Evolutionary conservation across 1,140 invertebrate genomes (phyloP).

Genomic region (Panagrolaimus sp.): DNA sequence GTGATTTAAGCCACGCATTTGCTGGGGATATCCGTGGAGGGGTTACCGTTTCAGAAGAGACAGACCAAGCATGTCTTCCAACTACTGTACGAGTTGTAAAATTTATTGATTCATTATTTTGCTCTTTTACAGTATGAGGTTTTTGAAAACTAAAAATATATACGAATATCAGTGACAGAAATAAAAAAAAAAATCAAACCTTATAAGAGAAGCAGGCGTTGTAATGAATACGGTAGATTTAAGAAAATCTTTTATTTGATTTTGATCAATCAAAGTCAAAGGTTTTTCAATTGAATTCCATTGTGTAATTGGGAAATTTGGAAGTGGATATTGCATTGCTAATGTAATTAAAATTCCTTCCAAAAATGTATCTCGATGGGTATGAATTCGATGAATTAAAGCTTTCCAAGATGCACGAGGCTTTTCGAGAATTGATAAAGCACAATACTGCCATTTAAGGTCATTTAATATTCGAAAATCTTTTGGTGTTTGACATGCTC

Average conservation of each 20-base stretch:
- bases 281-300: constrained; percentile 45
- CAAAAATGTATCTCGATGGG: constrained; percentile 33
- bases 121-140: not conserved
- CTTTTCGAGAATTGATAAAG: constrained; percentile 22
- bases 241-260: not conserved
- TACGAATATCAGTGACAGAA: too few relatives aligned
- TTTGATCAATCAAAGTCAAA: constrained; percentile 11
- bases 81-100: not conserved
- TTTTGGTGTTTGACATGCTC: constrained; percentile 14
- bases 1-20: not conserved
- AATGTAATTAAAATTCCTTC: constrained; percentile 41
- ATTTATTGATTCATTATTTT: not conserved
- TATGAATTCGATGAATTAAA: constrained; percentile 6
- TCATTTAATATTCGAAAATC: constrained; percentile 42
- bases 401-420: constrained; percentile 13
- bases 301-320: constrained; percentile 45
- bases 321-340: constrained; percentile 44
- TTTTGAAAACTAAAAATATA: constrained; percentile 24
- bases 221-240: constrained; percentile 24
- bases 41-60: not conserved
- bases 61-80: not conserved
- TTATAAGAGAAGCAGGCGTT: constrained; percentile 30
- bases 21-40: not conserved
- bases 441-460: constrained; percentile 49
- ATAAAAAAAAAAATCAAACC: too few relatives aligned